Conservation (phyloP, 2,113 vertebrate genomes). For the Xiphias gladius region DNA sequence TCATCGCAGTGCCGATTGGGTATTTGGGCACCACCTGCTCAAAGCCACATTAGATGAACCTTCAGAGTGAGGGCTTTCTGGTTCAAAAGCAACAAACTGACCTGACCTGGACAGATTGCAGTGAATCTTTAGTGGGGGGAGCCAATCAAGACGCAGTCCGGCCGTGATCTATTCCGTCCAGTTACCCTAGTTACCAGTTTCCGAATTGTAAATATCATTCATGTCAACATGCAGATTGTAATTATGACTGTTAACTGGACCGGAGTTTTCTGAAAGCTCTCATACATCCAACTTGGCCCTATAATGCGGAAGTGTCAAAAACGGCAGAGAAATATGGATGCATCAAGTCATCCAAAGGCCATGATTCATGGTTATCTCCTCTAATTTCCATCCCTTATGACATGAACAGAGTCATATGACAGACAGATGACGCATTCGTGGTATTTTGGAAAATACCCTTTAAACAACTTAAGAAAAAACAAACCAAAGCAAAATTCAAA, state of each 20-base stretch:
- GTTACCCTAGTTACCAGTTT: conserved; percentile 7
- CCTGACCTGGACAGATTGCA: conserved; percentile 44
- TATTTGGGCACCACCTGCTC: conserved; percentile 6
- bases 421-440: background rate
- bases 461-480: no score
- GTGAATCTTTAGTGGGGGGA: background rate
- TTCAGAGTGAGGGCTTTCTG: conserved; percentile 11
- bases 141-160: conserved; percentile 35
- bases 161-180: conserved; percentile 3
- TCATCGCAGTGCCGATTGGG: background rate
- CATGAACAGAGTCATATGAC: background rate
- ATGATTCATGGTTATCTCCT: background rate
- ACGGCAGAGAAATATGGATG: background rate
- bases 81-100: conserved; percentile 33
- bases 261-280: background rate
- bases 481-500: background rate
- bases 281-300: background rate
- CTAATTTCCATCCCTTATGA: background rate
- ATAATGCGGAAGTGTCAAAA: background rate
- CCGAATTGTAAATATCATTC: conserved; percentile 5
- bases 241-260: background rate
- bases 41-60: background rate
- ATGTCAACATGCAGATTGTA: background rate
- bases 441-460: background rate
- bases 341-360: background rate